Percentiles rank a stretch among this genome's conserved stretches.
Conservation (phyloP, 2,888 invertebrate genomes). For the Acheta domesticus region DNA sequence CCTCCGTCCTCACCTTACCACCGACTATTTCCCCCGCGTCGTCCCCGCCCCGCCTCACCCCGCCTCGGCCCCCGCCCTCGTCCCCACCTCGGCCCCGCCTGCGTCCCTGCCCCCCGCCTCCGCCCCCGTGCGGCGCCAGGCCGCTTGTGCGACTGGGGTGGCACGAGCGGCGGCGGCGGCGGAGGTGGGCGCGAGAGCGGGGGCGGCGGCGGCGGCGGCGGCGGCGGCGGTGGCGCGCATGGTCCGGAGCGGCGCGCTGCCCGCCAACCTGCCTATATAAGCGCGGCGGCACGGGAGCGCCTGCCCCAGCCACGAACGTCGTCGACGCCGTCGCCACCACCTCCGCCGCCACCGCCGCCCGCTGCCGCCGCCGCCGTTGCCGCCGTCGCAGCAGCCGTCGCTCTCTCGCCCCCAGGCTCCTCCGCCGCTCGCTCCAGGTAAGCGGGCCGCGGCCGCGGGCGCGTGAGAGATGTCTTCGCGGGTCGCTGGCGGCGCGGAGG, state of each 20-base stretch:
- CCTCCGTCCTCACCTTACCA: background rate
- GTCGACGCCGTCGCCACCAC: background rate
- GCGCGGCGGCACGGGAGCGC: background rate
- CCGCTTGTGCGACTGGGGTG: background rate
- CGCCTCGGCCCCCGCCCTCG: background rate
- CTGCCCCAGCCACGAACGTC: background rate
- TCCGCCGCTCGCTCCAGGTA: background rate
- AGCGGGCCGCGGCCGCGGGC: background rate
- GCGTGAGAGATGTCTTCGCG: no score
- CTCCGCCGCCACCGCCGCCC: background rate
- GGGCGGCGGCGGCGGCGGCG: background rate
- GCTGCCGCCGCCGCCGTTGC: background rate
- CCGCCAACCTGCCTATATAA: background rate
- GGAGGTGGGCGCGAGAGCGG: background rate
- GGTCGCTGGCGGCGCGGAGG: no score
- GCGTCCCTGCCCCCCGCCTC: background rate
- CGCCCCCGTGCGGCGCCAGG: background rate
- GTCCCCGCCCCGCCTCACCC: background rate
- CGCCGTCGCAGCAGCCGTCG: background rate
- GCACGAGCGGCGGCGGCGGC: background rate
- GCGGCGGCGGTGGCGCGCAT: conserved; percentile 6
- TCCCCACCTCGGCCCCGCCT: background rate
- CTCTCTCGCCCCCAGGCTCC: background rate
- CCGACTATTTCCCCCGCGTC: background rate
- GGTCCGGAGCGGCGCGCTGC: background rate